phyloP scores from a whole-genome alignment of 2,797 vertebrate genomes.

The Nannoperca australis region DNA sequence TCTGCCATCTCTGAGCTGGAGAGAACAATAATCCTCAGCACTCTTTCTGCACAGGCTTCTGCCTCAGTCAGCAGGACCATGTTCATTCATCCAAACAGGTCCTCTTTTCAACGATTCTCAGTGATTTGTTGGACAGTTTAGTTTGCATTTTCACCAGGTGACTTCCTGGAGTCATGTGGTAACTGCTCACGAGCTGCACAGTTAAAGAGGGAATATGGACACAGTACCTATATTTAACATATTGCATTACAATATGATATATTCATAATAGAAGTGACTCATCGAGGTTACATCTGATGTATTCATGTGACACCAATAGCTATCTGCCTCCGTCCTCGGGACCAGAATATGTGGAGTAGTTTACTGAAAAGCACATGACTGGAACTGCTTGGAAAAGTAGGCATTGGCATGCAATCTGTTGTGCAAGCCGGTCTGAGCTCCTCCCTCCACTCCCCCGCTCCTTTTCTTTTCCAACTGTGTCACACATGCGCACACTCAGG shows the following conservation, averaged over 20 bases:
- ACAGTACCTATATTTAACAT: neutral
- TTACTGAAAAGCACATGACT: slow-evolving; percentile 50
- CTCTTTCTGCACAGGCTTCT: slow-evolving; percentile 76
- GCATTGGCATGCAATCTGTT: slow-evolving; percentile 44
- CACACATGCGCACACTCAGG: slow-evolving; percentile 27
- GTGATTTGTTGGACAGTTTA: slow-evolving; percentile 55
- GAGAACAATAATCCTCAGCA: slow-evolving; percentile 80
- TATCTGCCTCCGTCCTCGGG: slow-evolving; percentile 1
- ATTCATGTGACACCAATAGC: neutral
- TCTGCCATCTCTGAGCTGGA: slow-evolving; percentile 72
- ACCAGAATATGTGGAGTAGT: slow-evolving; percentile 19
- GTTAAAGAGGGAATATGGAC: neutral
- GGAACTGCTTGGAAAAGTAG: slow-evolving; percentile 28
- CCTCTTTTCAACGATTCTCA: slow-evolving; percentile 67
- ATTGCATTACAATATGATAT: neutral
- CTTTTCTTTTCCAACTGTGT: slow-evolving; percentile 42
- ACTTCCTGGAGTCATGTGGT: slow-evolving; percentile 39
- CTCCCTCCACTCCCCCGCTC: slow-evolving; percentile 8
- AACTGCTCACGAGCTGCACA: slow-evolving; percentile 2
- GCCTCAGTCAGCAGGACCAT: slow-evolving; percentile 79
- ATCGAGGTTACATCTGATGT: slow-evolving; percentile 17
- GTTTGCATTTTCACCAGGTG: slow-evolving; percentile 46
- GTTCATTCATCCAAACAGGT: slow-evolving; percentile 77
- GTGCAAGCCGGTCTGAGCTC: slow-evolving; percentile 52
- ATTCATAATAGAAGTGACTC: neutral